Evolutionary conservation across 2,888 invertebrate species (phyloP).

Genomic region (Ectobius pallidus): DNA sequence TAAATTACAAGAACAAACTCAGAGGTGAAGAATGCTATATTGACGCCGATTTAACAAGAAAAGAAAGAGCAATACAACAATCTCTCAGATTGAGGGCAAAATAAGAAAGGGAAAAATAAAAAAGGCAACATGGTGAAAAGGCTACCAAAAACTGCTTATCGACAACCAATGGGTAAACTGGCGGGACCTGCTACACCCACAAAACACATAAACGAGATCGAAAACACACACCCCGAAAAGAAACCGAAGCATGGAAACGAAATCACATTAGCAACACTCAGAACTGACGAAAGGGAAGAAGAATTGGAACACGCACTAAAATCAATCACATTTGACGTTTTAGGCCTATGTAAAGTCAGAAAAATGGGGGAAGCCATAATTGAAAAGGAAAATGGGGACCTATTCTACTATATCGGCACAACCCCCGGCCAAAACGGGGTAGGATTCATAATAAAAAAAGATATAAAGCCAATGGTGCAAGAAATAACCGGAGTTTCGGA

Average conservation of each 20-base stretch:
- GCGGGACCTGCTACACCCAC: not conserved
- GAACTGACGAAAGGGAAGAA: not conserved
- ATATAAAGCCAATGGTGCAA: not conserved
- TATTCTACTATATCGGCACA: not conserved
- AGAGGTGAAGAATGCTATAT: conserved; percentile 13
- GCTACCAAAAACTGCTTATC: too few relatives aligned
- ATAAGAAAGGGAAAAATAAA: not conserved
- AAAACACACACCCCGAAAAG: not conserved
- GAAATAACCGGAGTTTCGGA: not conserved
- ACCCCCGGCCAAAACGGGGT: not conserved
- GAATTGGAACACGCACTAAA: not conserved
- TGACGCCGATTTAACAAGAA: not conserved
- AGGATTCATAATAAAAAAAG: not conserved
- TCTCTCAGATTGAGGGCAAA: not conserved
- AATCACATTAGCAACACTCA: not conserved
- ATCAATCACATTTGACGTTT: not conserved
- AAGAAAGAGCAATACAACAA: not conserved
- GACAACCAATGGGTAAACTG: not conserved
- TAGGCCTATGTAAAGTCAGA: not conserved
- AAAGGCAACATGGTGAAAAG: too few relatives aligned
- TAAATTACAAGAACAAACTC: too few relatives aligned
- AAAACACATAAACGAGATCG: not conserved
- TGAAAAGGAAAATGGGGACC: too few relatives aligned
- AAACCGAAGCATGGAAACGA: not conserved
- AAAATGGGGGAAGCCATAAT: not conserved